These are phyloP conservation scores for Scolopax bukidnonensis DNA, from an alignment of 2,797 vertebrate species.

Conservation along the genomic window DNA sequence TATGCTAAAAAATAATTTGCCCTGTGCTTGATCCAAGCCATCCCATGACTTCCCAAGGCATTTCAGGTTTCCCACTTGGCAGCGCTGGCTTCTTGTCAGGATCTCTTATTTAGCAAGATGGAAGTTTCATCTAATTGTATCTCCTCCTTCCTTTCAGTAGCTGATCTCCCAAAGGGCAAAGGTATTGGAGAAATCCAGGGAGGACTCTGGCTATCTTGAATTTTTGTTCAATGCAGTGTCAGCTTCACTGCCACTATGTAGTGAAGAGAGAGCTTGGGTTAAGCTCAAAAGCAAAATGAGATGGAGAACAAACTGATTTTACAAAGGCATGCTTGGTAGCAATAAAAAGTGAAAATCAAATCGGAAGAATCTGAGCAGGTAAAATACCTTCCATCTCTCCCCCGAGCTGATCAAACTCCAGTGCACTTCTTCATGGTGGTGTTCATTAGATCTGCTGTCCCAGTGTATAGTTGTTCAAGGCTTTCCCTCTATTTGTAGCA, in stretches of 20 bases:
- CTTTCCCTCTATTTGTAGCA: background rate
- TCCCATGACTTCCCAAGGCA: background rate
- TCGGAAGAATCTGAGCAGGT: constrained; percentile 40
- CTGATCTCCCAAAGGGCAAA: background rate
- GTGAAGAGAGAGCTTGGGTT: background rate
- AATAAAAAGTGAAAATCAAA: constrained; percentile 5
- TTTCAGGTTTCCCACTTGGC: background rate
- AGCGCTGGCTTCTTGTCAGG: background rate
- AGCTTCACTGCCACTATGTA: constrained; percentile 3
- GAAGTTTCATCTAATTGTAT: background rate
- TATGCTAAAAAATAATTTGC: background rate
- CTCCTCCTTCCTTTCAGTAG: background rate
- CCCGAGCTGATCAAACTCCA: constrained; percentile 28
- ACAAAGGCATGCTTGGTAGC: constrained; percentile 30
- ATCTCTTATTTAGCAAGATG: background rate
- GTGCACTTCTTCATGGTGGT: background rate
- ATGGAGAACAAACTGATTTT: constrained; percentile 52
- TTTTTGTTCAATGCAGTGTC: constrained; percentile 3
- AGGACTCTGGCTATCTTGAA: background rate
- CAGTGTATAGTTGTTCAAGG: background rate
- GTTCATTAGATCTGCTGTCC: background rate
- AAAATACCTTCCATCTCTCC: constrained; percentile 9
- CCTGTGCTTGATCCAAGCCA: background rate
- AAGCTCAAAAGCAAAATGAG: background rate
- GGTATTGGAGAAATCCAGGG: background rate